Evolutionary conservation across 2,113 vertebrate genomes (phyloP), one percentile per base, ranked within the genome.

Genomic region (Podiceps cristatus): DNA sequence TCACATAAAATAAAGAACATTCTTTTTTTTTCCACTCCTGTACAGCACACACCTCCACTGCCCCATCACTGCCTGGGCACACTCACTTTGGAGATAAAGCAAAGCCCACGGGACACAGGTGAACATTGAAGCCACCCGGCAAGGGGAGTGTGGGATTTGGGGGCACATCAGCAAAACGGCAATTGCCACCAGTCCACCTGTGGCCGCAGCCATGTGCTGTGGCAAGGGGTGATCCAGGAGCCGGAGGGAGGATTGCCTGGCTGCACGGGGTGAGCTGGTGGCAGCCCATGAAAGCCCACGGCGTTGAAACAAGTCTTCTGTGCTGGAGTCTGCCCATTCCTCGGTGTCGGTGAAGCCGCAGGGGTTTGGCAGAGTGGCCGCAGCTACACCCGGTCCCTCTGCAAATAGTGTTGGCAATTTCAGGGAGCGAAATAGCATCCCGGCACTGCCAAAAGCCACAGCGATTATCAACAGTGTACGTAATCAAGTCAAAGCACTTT

Each of bases 401-500:
- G 50, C 93, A 74, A 69, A 81, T 13, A 64, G 40, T 4, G 28
- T 0, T 80, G 86, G 83, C 62, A 91, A 73, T 73, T 83, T 79
- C 86, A 86, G 75, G 63, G 89, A 91, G 71, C 0, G 5, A 97
- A 97, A 97, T 90, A 91, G 97, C 40, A 31, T 67, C 62, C 67
- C 11, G 11, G 64, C 28, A 28, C 75, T 97, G 96, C 97, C 98
- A 98, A 96, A 96, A 98, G 44, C 95, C 96, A 93, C 89, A 88
- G 59, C 7, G 20, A 97, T 97, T 96, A 97, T 88, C 94, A 91
- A 59, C 93, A 74, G 81, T 50, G 55, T 62, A 92, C 96, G 95
- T 67, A 96, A 98, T 97, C 93, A 95, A 96, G 91, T 81, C 75
- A 96, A 96, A 96, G 76, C 92, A 78, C 87, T 97, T 98, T 96